Base-by-base conservation (phyloP, 2,888 invertebrate genomes). In the Neoascia interrupta region DNA sequence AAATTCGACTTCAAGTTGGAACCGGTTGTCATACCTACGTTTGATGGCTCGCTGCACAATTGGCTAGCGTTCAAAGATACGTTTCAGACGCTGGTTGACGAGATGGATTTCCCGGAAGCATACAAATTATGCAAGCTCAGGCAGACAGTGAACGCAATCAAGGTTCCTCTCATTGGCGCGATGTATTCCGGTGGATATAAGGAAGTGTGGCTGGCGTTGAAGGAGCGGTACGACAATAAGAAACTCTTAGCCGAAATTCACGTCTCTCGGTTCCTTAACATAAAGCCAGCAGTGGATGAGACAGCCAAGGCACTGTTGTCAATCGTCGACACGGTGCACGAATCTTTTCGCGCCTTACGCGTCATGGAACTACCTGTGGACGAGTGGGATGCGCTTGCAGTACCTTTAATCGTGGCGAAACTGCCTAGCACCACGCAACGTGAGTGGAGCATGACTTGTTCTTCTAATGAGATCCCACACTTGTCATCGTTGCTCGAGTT, bases 31-130 rank as follows among this genome's bases (percentile, higher is more conserved):
- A 34, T 63, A 10, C 56, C 51, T 0, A n/a, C 13, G 3, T 61
- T 61, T 51, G 51, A 61, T 16, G 60, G 68, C 0, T 19, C 45
- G 0, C 18, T 68, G 1, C 49, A 54, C n/a, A 68, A 49, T 8
- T 75, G 68, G 66, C 16, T 74, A n/a, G 58, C 53, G 1, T 74
- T 74, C 56, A 63, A 63, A 36, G 61, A 68, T 19, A 41, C 68
- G 3, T 49, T 49, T 26, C 23, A 73, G n/a, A 61, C 41, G 4
- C 15, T 69, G 45, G 51, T 69, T 3, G 51, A 60, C 6, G 6
- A 21, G 2, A 5, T 5, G 10, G 43, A 58, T n/a, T 43, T 76
- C 36, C 58, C 51, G 16, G 89, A 69, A 34, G 53, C 64, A 23
- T 74, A 58, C 28, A 68, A 68, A 13, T 41, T 69, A 16, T 51